Base-by-base conservation (phyloP, 2,888 invertebrate genomes). In the Drosophila atripex region DNA sequence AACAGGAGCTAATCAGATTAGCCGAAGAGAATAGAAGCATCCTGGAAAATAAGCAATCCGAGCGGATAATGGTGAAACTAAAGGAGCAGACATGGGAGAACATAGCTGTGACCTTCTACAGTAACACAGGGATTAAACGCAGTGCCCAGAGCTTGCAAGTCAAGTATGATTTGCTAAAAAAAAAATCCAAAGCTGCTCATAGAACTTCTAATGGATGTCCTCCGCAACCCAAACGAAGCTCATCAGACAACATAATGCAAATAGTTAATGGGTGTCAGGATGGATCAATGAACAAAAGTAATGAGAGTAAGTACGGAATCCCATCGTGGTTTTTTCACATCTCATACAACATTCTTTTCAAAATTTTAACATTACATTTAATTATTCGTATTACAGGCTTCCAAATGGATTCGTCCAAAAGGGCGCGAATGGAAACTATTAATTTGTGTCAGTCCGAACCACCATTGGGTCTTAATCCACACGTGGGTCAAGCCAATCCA, bases 21-120 rank as follows among this genome's bases (percentile, higher is more conserved):
- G 35, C 35, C 7, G 35, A n/a, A 35, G 35, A 35, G n/a, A 35
- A 35, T 6, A 35, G 14, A 35, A 35, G 35, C 35, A n/a, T 35
- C 7, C 35, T 35, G n/a, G 6, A 35, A 35, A 35, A 35, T n/a
- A 12, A 7, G 35, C 35, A 35, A 6, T n/a, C 7, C 2, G 35
- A n/a, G 35, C 14, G 2, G 35, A 35, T 35, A n/a, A 35, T 35
- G n/a, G 6, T 1, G 35, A 35, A 35, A n/a, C n/a, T 35, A n/a
- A 35, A 35, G 35, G 35, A 35, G n/a, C 35, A 35, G 35, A 35
- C 35, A 6, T 35, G 35, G 35, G 35, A 35, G 35, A 35, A 35
- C n/a, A 35, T 35, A n/a, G 35, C 35, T 2, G 35, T 35, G 6
- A 35, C 35, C 6, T 35, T 35, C 35, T 35, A 35, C 35, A 35